phyloP scores from a whole-genome alignment of 2,797 vertebrate species.

The Manis javanica region DNA sequence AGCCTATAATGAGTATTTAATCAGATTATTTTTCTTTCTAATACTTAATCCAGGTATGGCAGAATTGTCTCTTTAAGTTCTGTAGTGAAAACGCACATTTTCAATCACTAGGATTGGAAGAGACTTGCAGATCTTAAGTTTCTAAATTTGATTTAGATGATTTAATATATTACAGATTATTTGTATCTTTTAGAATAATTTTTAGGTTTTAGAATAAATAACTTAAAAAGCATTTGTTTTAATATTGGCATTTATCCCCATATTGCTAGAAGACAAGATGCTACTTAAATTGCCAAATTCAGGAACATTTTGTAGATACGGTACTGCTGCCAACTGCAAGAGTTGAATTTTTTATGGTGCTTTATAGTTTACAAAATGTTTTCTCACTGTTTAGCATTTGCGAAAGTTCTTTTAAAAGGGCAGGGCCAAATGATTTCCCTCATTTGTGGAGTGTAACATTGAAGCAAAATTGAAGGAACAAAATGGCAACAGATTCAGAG shows the following conservation, averaged over 20 bases:
- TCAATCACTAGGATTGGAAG: background rate
- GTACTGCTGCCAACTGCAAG: background rate
- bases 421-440: background rate
- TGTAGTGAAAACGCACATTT: constrained; percentile 44
- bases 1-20: constrained; percentile 91
- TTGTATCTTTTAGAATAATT: background rate
- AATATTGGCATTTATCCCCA: background rate
- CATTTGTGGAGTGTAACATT: no score
- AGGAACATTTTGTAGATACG: background rate
- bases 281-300: background rate
- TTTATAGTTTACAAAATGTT: background rate
- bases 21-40: constrained; percentile 88
- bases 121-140: background rate
- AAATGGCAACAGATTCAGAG: no score
- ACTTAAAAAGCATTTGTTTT: background rate
- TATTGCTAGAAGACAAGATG: background rate
- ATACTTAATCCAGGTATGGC: constrained; percentile 83
- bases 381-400: background rate
- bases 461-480: no score
- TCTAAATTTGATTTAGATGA: background rate
- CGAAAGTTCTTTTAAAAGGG: background rate
- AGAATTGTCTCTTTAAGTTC: constrained; percentile 70
- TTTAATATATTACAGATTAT: background rate
- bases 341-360: background rate
- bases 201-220: background rate